Percentiles rank a stretch among this genome's conserved stretches.
phyloP scores from a whole-genome alignment of 2,797 vertebrate genomes.

The Muscicapa comitata region DNA sequence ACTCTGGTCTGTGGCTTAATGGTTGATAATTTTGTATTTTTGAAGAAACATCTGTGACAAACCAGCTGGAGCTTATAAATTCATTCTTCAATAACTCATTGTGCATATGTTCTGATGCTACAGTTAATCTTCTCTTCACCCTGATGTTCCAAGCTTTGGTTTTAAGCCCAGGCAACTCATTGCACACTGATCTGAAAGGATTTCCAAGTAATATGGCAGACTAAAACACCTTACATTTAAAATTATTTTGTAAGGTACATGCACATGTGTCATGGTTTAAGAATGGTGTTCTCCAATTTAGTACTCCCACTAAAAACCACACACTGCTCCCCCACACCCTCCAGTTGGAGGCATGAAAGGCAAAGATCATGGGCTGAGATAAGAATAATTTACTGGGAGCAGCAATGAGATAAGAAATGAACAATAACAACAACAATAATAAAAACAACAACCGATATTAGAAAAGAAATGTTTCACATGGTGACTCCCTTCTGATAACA shows the following conservation, averaged over 20 bases:
- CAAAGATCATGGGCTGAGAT: not conserved
- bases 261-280: not conserved
- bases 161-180: not conserved
- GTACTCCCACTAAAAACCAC: not conserved
- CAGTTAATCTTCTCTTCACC: not conserved
- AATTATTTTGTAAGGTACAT: not conserved
- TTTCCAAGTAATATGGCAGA: not conserved
- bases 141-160: not conserved
- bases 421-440: not conserved
- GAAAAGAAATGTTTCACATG: fast-evolving
- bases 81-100: not conserved
- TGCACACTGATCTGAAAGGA: not conserved
- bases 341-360: not conserved
- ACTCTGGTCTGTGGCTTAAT: slow-evolving; percentile 19
- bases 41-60: slow-evolving; percentile 18
- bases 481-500: not conserved
- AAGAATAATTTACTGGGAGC: not conserved
- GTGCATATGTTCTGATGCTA: not conserved
- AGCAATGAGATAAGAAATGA: not conserved
- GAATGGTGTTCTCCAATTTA: not conserved
- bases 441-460: not conserved
- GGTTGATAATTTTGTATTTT: slow-evolving; percentile 22
- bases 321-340: fast-evolving
- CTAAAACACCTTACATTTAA: not conserved
- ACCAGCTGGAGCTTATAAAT: not conserved